Base-by-base conservation (phyloP, 2,113 vertebrate genomes). In the Heterotilapia buettikoferi region DNA sequence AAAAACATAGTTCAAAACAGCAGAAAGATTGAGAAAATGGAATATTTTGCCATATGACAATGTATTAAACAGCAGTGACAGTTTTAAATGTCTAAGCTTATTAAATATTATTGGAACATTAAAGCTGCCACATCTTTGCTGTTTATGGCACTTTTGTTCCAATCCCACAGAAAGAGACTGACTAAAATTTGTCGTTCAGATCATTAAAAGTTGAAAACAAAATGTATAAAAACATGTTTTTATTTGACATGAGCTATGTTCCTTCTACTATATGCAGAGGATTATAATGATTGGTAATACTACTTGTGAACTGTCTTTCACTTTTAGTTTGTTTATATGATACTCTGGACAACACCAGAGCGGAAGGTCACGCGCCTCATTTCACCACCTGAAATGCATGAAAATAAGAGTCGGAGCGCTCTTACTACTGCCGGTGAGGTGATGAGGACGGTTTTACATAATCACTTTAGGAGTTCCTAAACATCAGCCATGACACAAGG, bases 351-450 rank as follows among this genome's bases (percentile, higher is more conserved):
- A 84, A 84, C 84, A 45, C 52, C 26, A 31, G 21, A 84, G 81
- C 47, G 40, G 59, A 83, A 84, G 79, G 87, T 88, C 14, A 16
- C 21, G 61, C 3, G 84, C 82, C 82, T 84, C 84, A 87, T 89
- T 90, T 90, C 84, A 83, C 61, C 82, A 38, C 56, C 82, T 85
- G 18, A 85, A 33, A 63, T 47, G 31, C 29, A 86, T 84, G 90
- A 4, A 88, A 88, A 90, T 84, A n/a, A 73, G 6, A 80, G 43
- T n/a, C 50, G 2, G 24, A 38, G 26, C 59, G n/a, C n/a, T 68
- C 11, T 68, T 38, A 19, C 33, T 38, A 38, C 61, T 66, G 61
- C n/a, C 7, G 78, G 29, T 86, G 73, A 47, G 40, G 63, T 8
- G 19, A 66, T 80, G 26, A 81, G 38, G 78, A 4, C 76, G 12